phyloP scores from a whole-genome alignment of 2,797 vertebrate genomes.

The Masticophis lateralis region DNA sequence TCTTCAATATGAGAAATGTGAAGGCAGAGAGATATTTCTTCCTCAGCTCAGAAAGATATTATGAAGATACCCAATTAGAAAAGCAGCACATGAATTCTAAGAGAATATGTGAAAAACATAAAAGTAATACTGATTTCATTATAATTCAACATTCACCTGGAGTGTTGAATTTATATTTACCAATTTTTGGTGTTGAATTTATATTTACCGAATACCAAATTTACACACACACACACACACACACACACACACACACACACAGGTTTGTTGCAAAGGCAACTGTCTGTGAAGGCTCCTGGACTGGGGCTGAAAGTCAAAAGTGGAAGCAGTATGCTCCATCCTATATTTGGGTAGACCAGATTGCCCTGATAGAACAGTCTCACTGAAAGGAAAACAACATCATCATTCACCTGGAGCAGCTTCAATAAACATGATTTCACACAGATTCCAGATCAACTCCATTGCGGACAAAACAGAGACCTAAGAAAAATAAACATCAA shows the following conservation, averaged over 20 bases:
- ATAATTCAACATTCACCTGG: constrained; percentile 28
- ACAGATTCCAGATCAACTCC: constrained; percentile 97
- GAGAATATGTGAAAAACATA: neutral
- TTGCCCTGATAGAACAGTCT: too few relatives aligned
- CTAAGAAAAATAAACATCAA: constrained; percentile 61
- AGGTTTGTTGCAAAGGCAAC: too few relatives aligned
- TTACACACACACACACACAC: too few relatives aligned
- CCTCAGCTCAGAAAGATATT: neutral
- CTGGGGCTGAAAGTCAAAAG: too few relatives aligned
- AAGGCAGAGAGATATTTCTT: neutral
- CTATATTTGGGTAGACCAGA: too few relatives aligned
- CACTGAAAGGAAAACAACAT: too few relatives aligned
- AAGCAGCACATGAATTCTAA: neutral
- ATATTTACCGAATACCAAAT: too few relatives aligned
- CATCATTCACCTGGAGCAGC: constrained; percentile 83
- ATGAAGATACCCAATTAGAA: neutral
- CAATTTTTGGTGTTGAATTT: too few relatives aligned
- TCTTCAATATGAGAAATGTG: neutral
- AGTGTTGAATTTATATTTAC: too few relatives aligned
- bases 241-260: too few relatives aligned
- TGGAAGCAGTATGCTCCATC: too few relatives aligned
- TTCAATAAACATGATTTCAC: constrained; percentile 96
- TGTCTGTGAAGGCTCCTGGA: too few relatives aligned
- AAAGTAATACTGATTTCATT: neutral
- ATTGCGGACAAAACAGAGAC: constrained; percentile 90